Evolutionary conservation across 2,113 vertebrate species (phyloP).

Genomic region (Chloroceryle aenea): DNA sequence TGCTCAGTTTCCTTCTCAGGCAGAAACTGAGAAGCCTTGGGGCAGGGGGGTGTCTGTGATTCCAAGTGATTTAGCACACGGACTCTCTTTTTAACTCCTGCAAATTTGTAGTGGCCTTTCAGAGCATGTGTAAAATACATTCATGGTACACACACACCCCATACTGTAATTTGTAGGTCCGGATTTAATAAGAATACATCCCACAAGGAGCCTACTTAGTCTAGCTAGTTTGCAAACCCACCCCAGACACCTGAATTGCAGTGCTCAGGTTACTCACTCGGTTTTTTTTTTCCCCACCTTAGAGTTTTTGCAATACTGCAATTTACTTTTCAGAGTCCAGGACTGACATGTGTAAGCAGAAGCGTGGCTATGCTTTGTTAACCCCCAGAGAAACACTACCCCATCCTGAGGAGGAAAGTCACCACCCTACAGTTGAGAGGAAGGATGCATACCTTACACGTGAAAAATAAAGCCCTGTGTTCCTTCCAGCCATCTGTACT

Average conservation of each 20-base stretch:
- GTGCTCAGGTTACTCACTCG: not conserved
- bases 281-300: not conserved
- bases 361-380: not conserved
- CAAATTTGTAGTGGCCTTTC: not conserved
- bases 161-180: fast-evolving
- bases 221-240: not conserved
- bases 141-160: not conserved
- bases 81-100: not conserved
- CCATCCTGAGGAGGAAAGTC: not conserved
- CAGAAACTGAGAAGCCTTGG: not conserved
- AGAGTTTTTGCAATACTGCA: not conserved
- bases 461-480: not conserved
- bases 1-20: not conserved
- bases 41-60: not conserved
- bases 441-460: not conserved
- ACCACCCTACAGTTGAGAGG: not conserved
- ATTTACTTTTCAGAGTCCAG: not conserved
- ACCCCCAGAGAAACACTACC: not conserved
- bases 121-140: not conserved
- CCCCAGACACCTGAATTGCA: not conserved
- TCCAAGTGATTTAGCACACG: not conserved
- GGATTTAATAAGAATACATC: not conserved
- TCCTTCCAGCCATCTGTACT: not conserved
- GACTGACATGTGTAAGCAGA: not conserved
- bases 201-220: not conserved